Percentiles rank a stretch among this genome's conserved stretches.
These are phyloP conservation scores for Nasonovia ribisnigri DNA, from an alignment of 2,888 invertebrate genomes.

Conservation along the genomic window DNA sequence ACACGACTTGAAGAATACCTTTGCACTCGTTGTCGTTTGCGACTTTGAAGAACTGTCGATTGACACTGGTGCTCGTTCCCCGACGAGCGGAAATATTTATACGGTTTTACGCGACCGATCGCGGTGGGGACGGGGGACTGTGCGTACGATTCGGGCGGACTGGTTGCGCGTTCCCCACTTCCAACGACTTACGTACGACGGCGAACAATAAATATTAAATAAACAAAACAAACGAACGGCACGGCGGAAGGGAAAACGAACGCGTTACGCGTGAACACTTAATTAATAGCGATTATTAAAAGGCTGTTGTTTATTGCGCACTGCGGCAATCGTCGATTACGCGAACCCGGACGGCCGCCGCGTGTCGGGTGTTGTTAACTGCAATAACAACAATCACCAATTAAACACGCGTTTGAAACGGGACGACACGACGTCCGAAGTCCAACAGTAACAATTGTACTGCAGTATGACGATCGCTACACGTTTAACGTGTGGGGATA, in stretches of 20 bases:
- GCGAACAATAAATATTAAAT: neutral
- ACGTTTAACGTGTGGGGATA: conserved; percentile 47
- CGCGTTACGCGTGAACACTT: neutral
- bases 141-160: neutral
- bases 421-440: conserved; percentile 41
- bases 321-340: neutral
- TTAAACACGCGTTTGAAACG: conserved; percentile 36
- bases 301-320: neutral
- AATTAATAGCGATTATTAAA: neutral
- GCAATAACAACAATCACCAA: neutral
- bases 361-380: neutral
- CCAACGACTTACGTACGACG: neutral
- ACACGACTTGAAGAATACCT: conserved; percentile 57
- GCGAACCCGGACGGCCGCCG: neutral
- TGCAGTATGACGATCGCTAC: conserved; percentile 55
- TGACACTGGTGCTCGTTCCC: neutral
- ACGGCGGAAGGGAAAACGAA: neutral
- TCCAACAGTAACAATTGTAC: conserved; percentile 64
- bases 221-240: neutral
- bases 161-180: conserved; percentile 45
- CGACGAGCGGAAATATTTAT: conserved; percentile 48
- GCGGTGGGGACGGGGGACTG: neutral
- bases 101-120: neutral
- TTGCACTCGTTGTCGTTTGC: neutral
- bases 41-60: neutral